Evolutionary conservation across 2,113 vertebrate genomes (phyloP).

Genomic region (Pogonocichla stellata): DNA sequence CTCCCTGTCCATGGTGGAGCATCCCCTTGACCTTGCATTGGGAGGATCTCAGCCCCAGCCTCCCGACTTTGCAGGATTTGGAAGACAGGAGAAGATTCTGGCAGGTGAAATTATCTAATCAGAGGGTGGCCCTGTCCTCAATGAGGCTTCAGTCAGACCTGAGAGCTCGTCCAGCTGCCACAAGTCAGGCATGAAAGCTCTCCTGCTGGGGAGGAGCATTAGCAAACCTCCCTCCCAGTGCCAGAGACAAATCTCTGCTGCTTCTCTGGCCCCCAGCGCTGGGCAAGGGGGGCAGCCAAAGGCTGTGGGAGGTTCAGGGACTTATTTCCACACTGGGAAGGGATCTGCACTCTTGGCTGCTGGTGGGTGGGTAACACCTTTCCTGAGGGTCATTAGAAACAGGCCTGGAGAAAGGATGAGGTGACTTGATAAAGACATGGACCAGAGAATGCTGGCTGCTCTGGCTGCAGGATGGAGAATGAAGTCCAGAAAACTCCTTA

Average conservation of each 20-base stretch:
- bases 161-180: background rate
- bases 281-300: background rate
- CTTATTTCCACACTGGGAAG: background rate
- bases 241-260: background rate
- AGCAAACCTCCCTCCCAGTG: background rate
- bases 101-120: background rate
- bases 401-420: background rate
- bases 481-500: background rate
- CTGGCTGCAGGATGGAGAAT: background rate
- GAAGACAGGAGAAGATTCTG: background rate
- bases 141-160: background rate
- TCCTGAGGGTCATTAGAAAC: background rate
- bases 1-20: background rate
- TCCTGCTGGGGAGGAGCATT: background rate
- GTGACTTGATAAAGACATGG: background rate
- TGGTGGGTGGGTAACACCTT: too few species aligned
- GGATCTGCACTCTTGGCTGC: background rate
- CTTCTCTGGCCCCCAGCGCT: background rate
- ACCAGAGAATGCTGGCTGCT: background rate
- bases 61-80: background rate
- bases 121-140: background rate
- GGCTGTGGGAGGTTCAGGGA: background rate
- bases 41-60: rapidly evolving
- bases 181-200: background rate
- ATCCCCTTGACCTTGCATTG: background rate